Evolutionary conservation across 1,140 invertebrate genomes (phyloP).

Genomic region (Diorhabda carinulata): DNA sequence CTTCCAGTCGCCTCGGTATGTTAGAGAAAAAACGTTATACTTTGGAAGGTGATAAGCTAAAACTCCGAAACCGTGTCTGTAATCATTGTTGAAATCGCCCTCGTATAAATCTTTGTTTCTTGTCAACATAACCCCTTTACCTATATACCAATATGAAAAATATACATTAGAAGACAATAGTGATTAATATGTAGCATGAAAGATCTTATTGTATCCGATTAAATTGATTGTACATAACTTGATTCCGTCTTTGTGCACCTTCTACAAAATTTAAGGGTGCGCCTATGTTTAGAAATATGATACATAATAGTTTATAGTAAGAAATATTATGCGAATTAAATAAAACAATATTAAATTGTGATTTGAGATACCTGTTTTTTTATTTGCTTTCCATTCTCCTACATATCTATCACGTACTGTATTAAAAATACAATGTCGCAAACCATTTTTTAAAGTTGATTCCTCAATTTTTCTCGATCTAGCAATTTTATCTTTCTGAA

Average conservation of each 20-base stretch:
- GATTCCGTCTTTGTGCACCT: neutral
- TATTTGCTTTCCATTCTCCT: constrained; percentile 56
- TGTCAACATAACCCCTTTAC: constrained; percentile 35
- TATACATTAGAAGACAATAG: neutral
- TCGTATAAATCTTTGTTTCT: constrained; percentile 40
- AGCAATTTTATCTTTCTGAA: constrained; percentile 20
- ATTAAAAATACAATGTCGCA: constrained; percentile 52
- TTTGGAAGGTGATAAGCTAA: constrained; percentile 43
- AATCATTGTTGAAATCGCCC: constrained; percentile 46
- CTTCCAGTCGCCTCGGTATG: constrained; percentile 53
- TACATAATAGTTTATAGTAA: too few relatives aligned
- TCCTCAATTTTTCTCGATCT: constrained; percentile 26
- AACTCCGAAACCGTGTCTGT: constrained; percentile 50
- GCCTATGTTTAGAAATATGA: too few relatives aligned
- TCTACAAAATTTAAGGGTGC: too few relatives aligned
- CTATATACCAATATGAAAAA: constrained; percentile 22
- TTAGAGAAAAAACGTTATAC: constrained; percentile 47
- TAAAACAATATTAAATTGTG: too few relatives aligned
- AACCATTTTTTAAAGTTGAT: constrained; percentile 50
- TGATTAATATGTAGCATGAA: neutral
- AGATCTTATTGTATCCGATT: neutral
- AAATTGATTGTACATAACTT: neutral
- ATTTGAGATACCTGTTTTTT: constrained; percentile 49
- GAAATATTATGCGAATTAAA: too few relatives aligned
- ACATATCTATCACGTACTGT: constrained; percentile 50